Evolutionary conservation across 2,113 vertebrate genomes (phyloP).

Genomic region (Perccottus glenii): DNA sequence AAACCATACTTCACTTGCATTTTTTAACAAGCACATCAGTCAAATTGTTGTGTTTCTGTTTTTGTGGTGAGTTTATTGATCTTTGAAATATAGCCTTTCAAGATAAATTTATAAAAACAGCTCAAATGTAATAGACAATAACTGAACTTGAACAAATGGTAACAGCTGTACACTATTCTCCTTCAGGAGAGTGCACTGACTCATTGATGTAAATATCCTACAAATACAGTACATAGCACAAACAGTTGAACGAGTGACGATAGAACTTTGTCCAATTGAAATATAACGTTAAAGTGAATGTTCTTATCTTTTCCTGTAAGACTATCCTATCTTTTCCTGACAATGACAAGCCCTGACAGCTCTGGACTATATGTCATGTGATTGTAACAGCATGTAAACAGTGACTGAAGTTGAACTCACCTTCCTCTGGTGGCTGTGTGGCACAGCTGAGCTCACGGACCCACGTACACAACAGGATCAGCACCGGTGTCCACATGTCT

Average conservation of each 20-base stretch:
- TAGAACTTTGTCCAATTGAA: not conserved
- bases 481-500: not conserved
- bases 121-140: too few species aligned
- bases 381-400: not conserved
- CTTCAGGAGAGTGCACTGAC: not conserved
- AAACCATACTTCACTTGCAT: too few species aligned
- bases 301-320: not conserved
- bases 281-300: not conserved
- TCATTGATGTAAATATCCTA: not conserved
- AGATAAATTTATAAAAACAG: too few species aligned
- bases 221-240: too few species aligned
- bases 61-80: too few species aligned
- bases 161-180: too few species aligned
- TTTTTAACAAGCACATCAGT: too few species aligned
- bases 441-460: constrained; percentile 5
- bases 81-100: too few species aligned
- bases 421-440: constrained; percentile 25
- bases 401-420: too few species aligned
- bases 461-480: constrained; percentile 14
- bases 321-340: not conserved
- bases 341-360: not conserved
- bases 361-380: too few species aligned
- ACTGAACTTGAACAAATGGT: too few species aligned
- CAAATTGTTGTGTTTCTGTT: too few species aligned
- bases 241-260: not conserved